Percentiles rank a stretch among this genome's conserved stretches.
Conservation (phyloP, 2,797 vertebrate species). For the Cheirogaleus major region DNA sequence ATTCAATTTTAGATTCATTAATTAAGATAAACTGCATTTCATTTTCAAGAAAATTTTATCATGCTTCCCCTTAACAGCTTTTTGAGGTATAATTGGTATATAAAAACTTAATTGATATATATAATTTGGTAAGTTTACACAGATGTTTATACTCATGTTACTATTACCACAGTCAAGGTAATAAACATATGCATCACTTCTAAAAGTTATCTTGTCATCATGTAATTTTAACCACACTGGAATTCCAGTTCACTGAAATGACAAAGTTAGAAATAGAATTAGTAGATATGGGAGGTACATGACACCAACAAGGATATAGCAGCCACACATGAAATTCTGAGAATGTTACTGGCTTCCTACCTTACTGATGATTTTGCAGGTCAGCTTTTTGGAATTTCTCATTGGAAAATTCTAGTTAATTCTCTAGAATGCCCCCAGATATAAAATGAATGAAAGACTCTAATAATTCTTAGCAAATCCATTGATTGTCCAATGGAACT, state of each 20-base stretch:
- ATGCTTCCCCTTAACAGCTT: not conserved
- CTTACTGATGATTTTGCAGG: not conserved
- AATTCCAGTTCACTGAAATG: slow-evolving; percentile 31
- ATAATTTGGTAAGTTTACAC: not conserved
- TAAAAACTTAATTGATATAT: not conserved
- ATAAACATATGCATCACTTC: not conserved
- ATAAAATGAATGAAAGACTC: not conserved
- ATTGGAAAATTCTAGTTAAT: slow-evolving; percentile 26
- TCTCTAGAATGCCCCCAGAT: not conserved
- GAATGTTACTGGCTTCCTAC: not conserved
- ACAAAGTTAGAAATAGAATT: not conserved
- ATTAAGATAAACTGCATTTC: not conserved
- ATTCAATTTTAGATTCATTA: slow-evolving; percentile 52
- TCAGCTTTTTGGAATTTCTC: not conserved
- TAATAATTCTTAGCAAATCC: slow-evolving; percentile 9
- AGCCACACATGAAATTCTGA: not conserved
- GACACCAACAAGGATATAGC: not conserved
- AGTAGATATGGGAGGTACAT: not conserved
- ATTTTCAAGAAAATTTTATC: slow-evolving; percentile 37
- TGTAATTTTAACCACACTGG: not conserved
- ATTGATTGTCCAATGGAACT: not conserved
- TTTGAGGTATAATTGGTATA: not conserved
- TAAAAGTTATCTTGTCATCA: not conserved
- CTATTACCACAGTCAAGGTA: not conserved
- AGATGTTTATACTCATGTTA: not conserved